Evolutionary conservation across 2,113 vertebrate genomes (phyloP), one percentile per base, ranked within the genome.

Genomic region (Pomatostomus ruficeps): DNA sequence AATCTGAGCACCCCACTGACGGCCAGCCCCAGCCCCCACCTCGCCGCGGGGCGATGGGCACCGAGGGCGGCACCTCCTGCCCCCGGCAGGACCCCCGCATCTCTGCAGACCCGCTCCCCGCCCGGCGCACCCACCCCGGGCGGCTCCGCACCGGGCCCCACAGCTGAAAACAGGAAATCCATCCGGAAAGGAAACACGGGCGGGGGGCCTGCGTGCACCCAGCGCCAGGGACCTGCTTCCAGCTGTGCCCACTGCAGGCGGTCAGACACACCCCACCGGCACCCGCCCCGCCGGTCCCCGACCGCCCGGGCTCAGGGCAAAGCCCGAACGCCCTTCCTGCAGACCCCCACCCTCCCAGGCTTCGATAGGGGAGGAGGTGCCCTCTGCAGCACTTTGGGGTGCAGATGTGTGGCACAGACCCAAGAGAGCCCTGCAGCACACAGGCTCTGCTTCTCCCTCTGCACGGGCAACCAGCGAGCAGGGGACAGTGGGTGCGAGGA

Each of bases 181-280:
- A 96, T 94, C 96, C 96, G 96, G 96, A 97, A 97, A 97, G 96
- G 95, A 97, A 96, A 88, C 85, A 73, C 79, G 63, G 96, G 96
- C 45, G 92, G 91, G 96, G 94, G 92, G 75, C 70, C 94, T 19
- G 77, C 20, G 2, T 7, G 75, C 81, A 89, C 81, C 93, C 70
- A 87, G 85, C 45, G 2, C 74, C 28, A 17, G 31, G 48, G 85
- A 93, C 70, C 81, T 89, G 95, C 78, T 73, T 45, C 81, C 96
- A 40, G 84, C 85, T 48, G 92, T 9, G 22, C 85, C 88, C 66
- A 77, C 61, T 9, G 16, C 87, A 38, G 42, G 57, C 94, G 31
- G 84, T 17, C 45, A 15, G 15, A 22, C 31, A 43, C 74, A 43
- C 35, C 71, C 61, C 75, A 6, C 24, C 2, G 1, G 58, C 61